Conservation (phyloP, 2,888 invertebrate genomes). For the Lasioglossum marginatum region DNA sequence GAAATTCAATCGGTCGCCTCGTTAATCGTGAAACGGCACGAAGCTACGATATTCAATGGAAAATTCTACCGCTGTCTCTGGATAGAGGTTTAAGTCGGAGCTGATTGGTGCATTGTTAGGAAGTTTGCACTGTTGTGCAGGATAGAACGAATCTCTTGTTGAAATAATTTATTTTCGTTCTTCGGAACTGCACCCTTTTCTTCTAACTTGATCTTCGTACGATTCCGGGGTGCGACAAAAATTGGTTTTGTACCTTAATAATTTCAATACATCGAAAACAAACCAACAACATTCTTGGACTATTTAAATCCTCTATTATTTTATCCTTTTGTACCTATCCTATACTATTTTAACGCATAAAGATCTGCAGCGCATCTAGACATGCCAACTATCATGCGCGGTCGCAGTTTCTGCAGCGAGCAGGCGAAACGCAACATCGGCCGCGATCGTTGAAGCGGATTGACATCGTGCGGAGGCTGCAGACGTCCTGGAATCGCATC, state of each 20-base stretch:
- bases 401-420: neutral
- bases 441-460: neutral
- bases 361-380: neutral
- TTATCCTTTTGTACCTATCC: too few relatives aligned
- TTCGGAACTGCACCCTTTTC: too few relatives aligned
- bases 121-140: neutral
- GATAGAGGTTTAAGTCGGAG: neutral
- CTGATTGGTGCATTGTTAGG: neutral
- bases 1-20: neutral
- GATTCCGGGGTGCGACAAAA: neutral
- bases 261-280: too few relatives aligned
- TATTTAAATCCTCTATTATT: too few relatives aligned
- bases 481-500: constrained; percentile 59
- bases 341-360: neutral
- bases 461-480: constrained; percentile 22
- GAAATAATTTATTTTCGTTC: neutral
- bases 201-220: neutral
- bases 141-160: neutral
- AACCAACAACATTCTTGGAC: too few relatives aligned
- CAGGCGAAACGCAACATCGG: neutral
- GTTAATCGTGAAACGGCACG: neutral
- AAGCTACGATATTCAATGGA: neutral
- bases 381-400: neutral
- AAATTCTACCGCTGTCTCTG: neutral
- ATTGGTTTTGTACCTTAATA: too few relatives aligned